Evolutionary conservation across 2,888 invertebrate genomes (phyloP).

Genomic region (Cataglyphis livida): DNA sequence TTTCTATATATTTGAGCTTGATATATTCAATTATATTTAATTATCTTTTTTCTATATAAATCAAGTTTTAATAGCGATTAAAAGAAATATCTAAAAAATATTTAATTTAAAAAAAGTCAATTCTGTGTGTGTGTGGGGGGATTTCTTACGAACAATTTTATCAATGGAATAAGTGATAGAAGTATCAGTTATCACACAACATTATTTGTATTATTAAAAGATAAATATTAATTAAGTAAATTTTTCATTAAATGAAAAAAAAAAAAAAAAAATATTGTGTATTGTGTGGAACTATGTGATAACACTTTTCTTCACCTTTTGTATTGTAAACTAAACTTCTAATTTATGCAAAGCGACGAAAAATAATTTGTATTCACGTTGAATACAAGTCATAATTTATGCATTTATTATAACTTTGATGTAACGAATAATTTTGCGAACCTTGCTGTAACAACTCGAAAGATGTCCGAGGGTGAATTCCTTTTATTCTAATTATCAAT

Average conservation of each 20-base stretch:
- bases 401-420: neutral
- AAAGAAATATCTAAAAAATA: neutral
- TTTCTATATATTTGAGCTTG: neutral
- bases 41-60: neutral
- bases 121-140: no score
- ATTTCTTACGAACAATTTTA: neutral
- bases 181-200: neutral
- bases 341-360: neutral
- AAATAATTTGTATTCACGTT: constrained; percentile 18
- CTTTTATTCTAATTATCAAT: neutral
- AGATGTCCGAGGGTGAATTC: neutral
- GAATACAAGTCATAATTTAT: neutral
- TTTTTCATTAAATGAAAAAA: neutral
- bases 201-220: constrained; percentile 11
- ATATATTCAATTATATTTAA: neutral
- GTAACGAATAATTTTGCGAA: neutral
- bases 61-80: neutral
- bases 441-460: neutral
- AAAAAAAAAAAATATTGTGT: no score
- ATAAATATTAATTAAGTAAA: constrained; percentile 12
- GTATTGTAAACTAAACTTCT: neutral
- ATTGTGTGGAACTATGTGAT: neutral
- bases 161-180: neutral
- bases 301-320: neutral
- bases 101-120: neutral